Evolutionary conservation across 2,797 vertebrate species (phyloP).

Genomic region (Oryzias dopingdopingensis): DNA sequence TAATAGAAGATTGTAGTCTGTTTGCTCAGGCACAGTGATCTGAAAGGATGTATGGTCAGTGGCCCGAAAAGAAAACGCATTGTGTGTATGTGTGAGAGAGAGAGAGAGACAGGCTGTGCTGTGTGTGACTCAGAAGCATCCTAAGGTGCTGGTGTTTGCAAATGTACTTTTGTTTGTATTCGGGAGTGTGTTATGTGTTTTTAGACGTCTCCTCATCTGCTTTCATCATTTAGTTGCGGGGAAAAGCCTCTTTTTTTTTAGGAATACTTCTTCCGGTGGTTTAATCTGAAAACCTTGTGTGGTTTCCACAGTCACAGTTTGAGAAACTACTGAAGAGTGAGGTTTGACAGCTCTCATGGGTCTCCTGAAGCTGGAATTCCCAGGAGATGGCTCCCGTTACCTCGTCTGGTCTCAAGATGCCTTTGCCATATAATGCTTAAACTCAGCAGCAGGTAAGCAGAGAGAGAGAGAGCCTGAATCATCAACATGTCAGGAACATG

Average conservation of each 20-base stretch:
- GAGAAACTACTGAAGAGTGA: not conserved
- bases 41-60: slow-evolving; percentile 53
- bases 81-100: slow-evolving; percentile 17
- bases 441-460: no score
- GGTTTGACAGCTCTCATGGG: not conserved
- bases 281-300: not conserved
- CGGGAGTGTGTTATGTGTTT: slow-evolving; percentile 1
- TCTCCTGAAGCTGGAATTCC: not conserved
- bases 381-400: no score
- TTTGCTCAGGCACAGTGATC: slow-evolving; percentile 6
- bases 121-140: slow-evolving; percentile 32
- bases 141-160: slow-evolving; percentile 11
- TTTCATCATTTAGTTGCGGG: not conserved
- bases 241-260: not conserved
- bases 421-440: no score
- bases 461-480: no score
- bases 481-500: no score
- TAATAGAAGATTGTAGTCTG: slow-evolving; percentile 9
- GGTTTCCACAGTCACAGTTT: not conserved
- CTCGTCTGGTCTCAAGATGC: no score
- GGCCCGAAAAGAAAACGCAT: slow-evolving; percentile 42
- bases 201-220: no score
- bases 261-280: not conserved
- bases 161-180: slow-evolving; percentile 1
- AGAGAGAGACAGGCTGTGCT: not conserved